Base-by-base conservation (phyloP, 2,797 vertebrate genomes). In the Melopsittacus undulatus region DNA sequence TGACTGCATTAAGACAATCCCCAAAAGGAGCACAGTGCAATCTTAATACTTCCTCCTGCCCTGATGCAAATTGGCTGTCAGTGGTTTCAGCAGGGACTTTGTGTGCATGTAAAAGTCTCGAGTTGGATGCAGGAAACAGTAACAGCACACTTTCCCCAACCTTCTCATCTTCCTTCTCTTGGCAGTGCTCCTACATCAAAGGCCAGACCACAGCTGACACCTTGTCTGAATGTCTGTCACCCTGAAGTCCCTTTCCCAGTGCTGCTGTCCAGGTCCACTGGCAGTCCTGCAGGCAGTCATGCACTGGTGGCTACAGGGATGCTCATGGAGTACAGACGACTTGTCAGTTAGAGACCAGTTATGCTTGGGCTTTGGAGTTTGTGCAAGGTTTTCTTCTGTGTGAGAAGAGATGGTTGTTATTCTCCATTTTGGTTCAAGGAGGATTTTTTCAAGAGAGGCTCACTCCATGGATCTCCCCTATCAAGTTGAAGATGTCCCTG, bases 161-260 rank as follows among this genome's bases (percentile, higher is more conserved):
- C 5, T 79, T 64, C 24, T 74, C 29, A 8, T 29, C 43, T 51
- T 79, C 64, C 18, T 59, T 68, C 34, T 54, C 54, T 48, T 78
- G 66, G 42, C 29, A 86, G 27, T 1, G 1, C 9, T 76, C 32
- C 30, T 40, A 23, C 4, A 3, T 29, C 40, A 73, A 87, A 94
- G 18, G 42, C 49, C 24, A n/a, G 29, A 57, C n/a, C 63, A 19
- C 6, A 43, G 40, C 26, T n/a, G 27, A 68, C 36, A 66, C 52
- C 42, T 66, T 81, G 19, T 57, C 85, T 52, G n/a, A 61, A 43
- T 0, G 1, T 20, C 62, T 89, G 51, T 64, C 82, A 61, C 59
- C 34, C 3, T 0, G 0, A 1, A 0, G 19, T 24, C 57, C 36
- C 57, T 72, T 42, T 84, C 40, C 42, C 62, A 62, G 34, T 1